These are phyloP conservation scores for Halocynthia roretzi DNA, from an alignment of 23 tunicate genomes.

Conservation along the genomic window DNA sequence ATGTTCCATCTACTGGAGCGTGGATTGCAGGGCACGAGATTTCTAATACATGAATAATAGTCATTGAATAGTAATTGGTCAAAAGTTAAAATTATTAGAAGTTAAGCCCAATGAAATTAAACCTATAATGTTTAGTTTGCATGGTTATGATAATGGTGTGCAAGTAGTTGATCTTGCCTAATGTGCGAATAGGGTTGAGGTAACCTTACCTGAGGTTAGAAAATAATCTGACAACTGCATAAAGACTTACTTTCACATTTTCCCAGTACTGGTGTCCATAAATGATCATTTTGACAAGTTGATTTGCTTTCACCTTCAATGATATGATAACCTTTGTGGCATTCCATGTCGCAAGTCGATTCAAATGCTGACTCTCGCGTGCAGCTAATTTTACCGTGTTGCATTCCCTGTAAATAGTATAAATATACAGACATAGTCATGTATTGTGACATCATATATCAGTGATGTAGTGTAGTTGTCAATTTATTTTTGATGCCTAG, in stretches of 20 bases:
- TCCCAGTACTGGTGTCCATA: conserved; percentile 31
- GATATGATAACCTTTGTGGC: conserved; percentile 55
- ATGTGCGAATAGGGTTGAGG: too few species aligned
- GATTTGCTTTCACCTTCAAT: conserved; percentile 30
- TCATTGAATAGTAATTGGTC: too few species aligned
- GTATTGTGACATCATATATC: neutral
- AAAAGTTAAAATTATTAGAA: too few species aligned
- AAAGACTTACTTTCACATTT: conserved; percentile 52
- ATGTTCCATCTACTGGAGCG: conserved; percentile 32
- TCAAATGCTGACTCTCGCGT: conserved; percentile 34
- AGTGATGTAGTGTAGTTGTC: neutral
- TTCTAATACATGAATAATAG: conserved; percentile 18
- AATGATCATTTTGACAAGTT: conserved; percentile 20
- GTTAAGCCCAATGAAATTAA: too few species aligned
- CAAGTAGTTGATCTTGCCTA: too few species aligned
- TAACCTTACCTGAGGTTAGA: neutral
- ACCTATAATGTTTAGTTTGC: too few species aligned
- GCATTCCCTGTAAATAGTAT: conserved; percentile 5
- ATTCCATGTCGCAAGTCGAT: conserved; percentile 43
- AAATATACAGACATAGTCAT: neutral
- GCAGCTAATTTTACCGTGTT: conserved; percentile 52
- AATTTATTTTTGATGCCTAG: too few species aligned
- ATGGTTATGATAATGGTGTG: too few species aligned
- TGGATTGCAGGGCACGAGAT: conserved; percentile 28
- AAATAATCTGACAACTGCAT: neutral